phyloP scores from a whole-genome alignment of 2,888 invertebrate species.

The Philaethria dido region DNA sequence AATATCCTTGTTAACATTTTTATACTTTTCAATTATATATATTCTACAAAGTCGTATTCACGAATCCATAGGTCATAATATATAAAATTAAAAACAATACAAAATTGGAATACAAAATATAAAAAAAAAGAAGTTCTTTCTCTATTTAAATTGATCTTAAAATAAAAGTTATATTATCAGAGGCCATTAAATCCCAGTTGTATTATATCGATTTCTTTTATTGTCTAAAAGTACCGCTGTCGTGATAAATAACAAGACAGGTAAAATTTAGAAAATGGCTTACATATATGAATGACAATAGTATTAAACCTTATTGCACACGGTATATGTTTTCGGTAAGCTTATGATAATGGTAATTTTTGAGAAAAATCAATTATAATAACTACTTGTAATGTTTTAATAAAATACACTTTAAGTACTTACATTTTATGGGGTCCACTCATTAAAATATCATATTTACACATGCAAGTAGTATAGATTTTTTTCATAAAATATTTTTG shows the following conservation, averaged over 20 bases:
- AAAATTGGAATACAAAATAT: not conserved
- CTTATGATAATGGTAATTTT: too few relatives aligned
- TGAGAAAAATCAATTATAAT: too few relatives aligned
- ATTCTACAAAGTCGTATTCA: not conserved
- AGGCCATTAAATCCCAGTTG: conserved; percentile 56
- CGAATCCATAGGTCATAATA: not conserved
- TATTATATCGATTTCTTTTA: conserved; percentile 58
- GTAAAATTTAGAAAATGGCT: conserved; percentile 61
- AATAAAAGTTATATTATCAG: conserved; percentile 51
- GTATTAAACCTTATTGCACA: conserved; percentile 15
- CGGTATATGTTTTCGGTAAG: not conserved
- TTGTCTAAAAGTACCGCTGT: conserved; percentile 57
- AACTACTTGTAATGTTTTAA: not conserved
- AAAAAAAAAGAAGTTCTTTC: not conserved
- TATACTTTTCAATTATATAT: not conserved
- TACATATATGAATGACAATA: conserved; percentile 45
- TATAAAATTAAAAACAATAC: not conserved
- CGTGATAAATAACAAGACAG: conserved; percentile 68
- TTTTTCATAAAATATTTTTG: not conserved
- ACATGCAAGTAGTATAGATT: not conserved
- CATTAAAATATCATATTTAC: not conserved
- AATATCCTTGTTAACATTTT: not conserved
- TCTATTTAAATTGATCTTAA: conserved; percentile 46
- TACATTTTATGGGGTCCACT: too few relatives aligned
- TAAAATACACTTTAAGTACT: too few relatives aligned